Evolutionary conservation across 37 sponge, comb jelly and placozoan genomes (phyloP).

Genomic region (Chondrosia reniformis): DNA sequence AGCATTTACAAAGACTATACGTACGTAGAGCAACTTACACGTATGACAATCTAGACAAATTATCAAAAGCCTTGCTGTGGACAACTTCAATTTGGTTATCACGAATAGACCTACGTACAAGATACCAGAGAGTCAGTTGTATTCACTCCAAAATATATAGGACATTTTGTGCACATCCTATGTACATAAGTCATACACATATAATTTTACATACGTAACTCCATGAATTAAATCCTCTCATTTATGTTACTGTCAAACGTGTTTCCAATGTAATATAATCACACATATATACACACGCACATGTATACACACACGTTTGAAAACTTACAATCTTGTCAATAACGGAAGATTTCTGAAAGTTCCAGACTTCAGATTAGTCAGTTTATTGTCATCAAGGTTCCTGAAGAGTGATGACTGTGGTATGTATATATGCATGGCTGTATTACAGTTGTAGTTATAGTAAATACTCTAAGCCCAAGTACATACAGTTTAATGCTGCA

Average conservation of each 20-base stretch:
- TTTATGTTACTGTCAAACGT: too few species aligned
- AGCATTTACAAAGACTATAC: too few species aligned
- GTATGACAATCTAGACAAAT: slow-evolving; percentile 17
- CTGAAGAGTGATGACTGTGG: not conserved
- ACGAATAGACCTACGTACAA: slow-evolving; percentile 16
- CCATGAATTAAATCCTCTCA: too few species aligned
- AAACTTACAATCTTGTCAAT: slow-evolving; percentile 28
- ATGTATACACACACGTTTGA: not conserved
- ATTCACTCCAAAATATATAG: not conserved
- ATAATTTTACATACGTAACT: too few species aligned
- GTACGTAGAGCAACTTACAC: slow-evolving; percentile 9
- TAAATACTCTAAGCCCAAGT: not conserved
- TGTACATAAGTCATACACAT: too few species aligned
- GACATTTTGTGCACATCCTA: not conserved
- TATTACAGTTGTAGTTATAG: too few species aligned
- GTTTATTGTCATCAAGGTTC: slow-evolving; percentile 13
- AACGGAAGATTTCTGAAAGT: slow-evolving; percentile 20
- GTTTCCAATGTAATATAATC: too few species aligned
- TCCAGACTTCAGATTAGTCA: not conserved
- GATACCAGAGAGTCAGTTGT: not conserved
- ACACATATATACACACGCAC: too few species aligned
- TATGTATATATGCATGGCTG: too few species aligned
- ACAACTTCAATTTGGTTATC: slow-evolving; percentile 18
- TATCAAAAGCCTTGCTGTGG: slow-evolving; percentile 1
- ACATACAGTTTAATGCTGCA: not conserved